Evolutionary conservation across 64 coral and sea anemone genomes (phyloP), one percentile per base, ranked within the genome.

Genomic region (Stylophora pistillata): DNA sequence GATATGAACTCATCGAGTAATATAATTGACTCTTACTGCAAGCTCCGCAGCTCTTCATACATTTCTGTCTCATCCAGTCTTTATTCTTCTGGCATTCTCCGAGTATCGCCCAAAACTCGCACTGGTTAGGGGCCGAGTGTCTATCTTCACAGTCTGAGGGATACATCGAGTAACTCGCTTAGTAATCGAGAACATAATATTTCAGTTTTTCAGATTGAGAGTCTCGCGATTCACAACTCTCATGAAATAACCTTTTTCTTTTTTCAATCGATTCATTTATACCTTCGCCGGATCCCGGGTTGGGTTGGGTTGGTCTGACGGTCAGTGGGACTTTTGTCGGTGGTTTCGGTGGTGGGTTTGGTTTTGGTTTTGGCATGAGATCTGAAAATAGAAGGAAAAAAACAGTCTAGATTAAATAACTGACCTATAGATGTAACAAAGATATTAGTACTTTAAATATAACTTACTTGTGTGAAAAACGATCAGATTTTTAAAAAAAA

Each of bases 61-160:
- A 84, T 4, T 84, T 84, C 30, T 64, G 12, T 84, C 80, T 84
- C 80, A 84, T 84, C 80, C 80, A 84, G 4, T 52, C 23, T 14
- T 10, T 21, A 10, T 69, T 31, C 4, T 84, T 84, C 61, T 84
- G 66, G 21, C 80, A 84, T 15, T 66, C 16, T 5, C 80, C 80
- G 69, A 41, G 30, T 0, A 12, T 20, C n/a, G 58, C 37, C 80
- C 80, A 84, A 70, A 68, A 64, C 60, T 70, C 20, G 27, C 80
- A 84, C 30, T 84, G 61, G 33, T 34, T n/a, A 26, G 80, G 15
- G 11, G 32, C 41, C 15, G 33, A 21, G 21, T 68, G 25, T 68
- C 25, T 25, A 33, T 84, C 80, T 18, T 84, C 52, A 21, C 80
- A 84, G 6, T 29, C 80, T 84, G 60, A 56, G 11, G 21, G 56